Evolutionary conservation across 2,113 vertebrate species (phyloP).

Genomic region (Thunnus thynnus): DNA sequence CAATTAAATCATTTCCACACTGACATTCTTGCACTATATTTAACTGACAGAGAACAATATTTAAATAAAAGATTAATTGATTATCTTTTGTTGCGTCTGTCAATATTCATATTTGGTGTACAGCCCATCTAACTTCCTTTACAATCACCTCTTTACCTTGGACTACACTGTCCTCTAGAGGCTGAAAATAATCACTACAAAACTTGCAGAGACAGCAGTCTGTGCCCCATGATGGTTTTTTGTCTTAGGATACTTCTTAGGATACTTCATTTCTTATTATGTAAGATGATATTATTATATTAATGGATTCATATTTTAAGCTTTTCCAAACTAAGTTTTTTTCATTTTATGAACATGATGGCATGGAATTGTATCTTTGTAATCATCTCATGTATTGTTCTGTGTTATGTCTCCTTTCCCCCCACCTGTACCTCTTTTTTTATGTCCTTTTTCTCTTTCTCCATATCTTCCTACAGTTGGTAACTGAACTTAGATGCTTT

Average conservation of each 20-base stretch:
- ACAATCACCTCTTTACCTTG: slow-evolving; percentile 8
- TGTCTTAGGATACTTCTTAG: neutral
- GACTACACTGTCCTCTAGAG: slow-evolving; percentile 68
- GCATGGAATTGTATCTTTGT: no score
- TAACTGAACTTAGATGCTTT: no score
- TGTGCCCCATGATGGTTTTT: neutral
- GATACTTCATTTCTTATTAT: neutral
- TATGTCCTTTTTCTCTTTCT: no score
- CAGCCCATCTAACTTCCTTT: neutral
- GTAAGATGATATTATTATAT: neutral
- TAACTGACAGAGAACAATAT: neutral
- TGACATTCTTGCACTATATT: neutral
- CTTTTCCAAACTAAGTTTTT: neutral
- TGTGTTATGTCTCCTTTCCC: no score
- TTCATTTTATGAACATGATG: neutral
- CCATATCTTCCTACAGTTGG: no score
- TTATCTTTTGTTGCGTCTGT: neutral
- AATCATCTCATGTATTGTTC: no score
- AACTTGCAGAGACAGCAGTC: neutral
- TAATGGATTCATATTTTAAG: no score
- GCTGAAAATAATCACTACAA: slow-evolving; percentile 46
- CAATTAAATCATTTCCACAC: neutral
- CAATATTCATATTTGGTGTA: neutral
- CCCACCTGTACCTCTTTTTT: no score
- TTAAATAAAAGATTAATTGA: slow-evolving; percentile 6